Conservation (phyloP, 2,888 invertebrate species). For the Rapana venosa region DNA sequence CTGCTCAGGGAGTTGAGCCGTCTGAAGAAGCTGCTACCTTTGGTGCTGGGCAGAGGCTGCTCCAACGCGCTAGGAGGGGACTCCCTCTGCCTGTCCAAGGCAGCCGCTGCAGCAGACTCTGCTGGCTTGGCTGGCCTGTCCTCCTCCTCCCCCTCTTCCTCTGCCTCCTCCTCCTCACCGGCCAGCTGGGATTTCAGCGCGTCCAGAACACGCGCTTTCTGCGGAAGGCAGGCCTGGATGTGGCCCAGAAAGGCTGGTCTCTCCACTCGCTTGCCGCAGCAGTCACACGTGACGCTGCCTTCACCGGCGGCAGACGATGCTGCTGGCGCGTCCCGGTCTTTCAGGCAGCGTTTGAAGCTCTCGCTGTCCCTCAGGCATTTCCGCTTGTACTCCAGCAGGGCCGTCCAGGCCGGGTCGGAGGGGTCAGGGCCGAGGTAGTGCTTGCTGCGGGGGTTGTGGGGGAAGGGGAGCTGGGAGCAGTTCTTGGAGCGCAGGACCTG, state of each 20-base stretch:
- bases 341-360: not conserved
- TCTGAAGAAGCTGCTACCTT: not conserved
- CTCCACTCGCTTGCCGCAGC: constrained; percentile 96
- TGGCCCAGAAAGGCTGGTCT: constrained; percentile 95
- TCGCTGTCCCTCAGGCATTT: not conserved
- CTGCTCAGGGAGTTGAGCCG: not conserved
- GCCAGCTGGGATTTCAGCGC: constrained; percentile 54
- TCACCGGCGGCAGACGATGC: not conserved
- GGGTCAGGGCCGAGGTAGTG: not conserved
- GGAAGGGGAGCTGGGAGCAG: constrained; percentile 30
- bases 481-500: constrained; percentile 80
- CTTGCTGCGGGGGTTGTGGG: not conserved
- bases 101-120: not conserved
- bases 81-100: not conserved
- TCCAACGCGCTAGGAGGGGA: not conserved
- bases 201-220: constrained; percentile 58
- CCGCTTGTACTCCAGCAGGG: not conserved
- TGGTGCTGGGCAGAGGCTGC: constrained; percentile 19
- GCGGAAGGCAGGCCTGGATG: constrained; percentile 87
- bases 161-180: constrained; percentile 46
- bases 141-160: not conserved
- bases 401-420: not conserved
- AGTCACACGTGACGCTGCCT: constrained; percentile 86
- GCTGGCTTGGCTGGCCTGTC: not conserved
- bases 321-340: not conserved